A percentile compares a stretch with the other conserved stretches of the same genome.
Evolutionary conservation across 2,888 invertebrate species (phyloP).

Genomic region (Papilio elwesi): DNA sequence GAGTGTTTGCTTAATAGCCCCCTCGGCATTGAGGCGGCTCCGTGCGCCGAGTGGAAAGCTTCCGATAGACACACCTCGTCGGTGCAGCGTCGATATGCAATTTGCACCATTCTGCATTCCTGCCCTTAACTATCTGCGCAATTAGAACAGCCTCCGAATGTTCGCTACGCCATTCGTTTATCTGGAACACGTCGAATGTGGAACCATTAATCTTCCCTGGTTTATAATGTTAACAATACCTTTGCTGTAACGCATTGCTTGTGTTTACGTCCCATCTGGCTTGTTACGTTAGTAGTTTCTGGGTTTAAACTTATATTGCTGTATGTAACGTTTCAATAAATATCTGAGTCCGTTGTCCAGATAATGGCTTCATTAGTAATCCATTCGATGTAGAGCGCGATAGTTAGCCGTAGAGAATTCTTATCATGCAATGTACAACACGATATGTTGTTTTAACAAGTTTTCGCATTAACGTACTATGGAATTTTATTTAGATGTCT

Average conservation of each 20-base stretch:
- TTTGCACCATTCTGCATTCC: slow-evolving; percentile 68
- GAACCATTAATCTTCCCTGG: slow-evolving; percentile 5
- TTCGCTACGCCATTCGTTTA: slow-evolving; percentile 16
- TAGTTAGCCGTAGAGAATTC: slow-evolving; percentile 6
- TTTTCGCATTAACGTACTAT: not conserved
- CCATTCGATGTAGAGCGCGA: slow-evolving; percentile 18
- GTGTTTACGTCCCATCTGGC: slow-evolving; percentile 12
- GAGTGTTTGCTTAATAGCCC: slow-evolving; percentile 69
- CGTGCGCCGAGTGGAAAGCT: slow-evolving; percentile 77
- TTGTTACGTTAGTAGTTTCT: not conserved
- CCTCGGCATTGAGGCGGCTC: slow-evolving; percentile 72
- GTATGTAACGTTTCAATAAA: not conserved
- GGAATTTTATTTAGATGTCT: not conserved
- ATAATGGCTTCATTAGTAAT: slow-evolving; percentile 24
- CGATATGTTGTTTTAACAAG: not conserved
- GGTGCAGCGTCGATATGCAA: slow-evolving; percentile 55
- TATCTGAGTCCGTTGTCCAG: slow-evolving; percentile 8
- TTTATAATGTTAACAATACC: slow-evolving; percentile 23
- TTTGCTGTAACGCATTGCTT: slow-evolving; percentile 15
- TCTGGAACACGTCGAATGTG: slow-evolving; percentile 17
- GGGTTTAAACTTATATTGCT: slow-evolving; percentile 4
- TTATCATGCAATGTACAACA: slow-evolving; percentile 1
- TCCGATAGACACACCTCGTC: slow-evolving; percentile 72
- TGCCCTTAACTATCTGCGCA: slow-evolving; percentile 64
- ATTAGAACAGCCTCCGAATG: slow-evolving; percentile 53